These are phyloP conservation scores for Notodonta ziczac DNA, from an alignment of 2,888 invertebrate species.

Conservation along the genomic window DNA sequence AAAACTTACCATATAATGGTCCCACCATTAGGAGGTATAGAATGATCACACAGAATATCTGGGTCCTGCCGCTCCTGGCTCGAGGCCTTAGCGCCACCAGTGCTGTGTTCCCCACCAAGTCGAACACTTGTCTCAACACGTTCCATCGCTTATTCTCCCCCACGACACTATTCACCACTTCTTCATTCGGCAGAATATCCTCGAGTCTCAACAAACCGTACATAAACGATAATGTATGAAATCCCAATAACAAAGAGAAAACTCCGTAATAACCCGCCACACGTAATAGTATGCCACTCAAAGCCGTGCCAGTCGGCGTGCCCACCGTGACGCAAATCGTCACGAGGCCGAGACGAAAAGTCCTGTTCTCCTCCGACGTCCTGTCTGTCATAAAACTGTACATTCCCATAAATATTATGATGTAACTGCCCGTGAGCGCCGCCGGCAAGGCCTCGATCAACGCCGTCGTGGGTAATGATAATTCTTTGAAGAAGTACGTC, in stretches of 20 bases:
- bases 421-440: constrained; percentile 85
- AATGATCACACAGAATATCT: constrained; percentile 68
- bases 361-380: constrained; percentile 84
- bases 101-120: constrained; percentile 70
- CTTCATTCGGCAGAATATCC: constrained; percentile 54
- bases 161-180: constrained; percentile 22
- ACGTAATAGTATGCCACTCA: constrained; percentile 80
- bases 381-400: constrained; percentile 86
- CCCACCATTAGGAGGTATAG: constrained; percentile 78
- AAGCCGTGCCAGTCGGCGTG: constrained; percentile 78
- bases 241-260: constrained; percentile 64
- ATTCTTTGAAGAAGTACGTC: constrained; percentile 82
- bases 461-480: constrained; percentile 79
- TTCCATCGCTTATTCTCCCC: constrained; percentile 41
- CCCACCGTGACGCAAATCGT: constrained; percentile 81
- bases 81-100: constrained; percentile 69
- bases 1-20: constrained; percentile 75
- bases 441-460: constrained; percentile 84
- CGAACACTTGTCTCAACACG: constrained; percentile 58
- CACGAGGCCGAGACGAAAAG: constrained; percentile 86
- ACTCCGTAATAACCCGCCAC: constrained; percentile 77
- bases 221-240: constrained; percentile 63
- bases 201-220: constrained; percentile 73
- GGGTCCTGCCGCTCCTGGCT: constrained; percentile 58
- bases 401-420: constrained; percentile 85